Evolutionary conservation across 2,888 invertebrate species (phyloP), one percentile per base, ranked within the genome.

Genomic region (Andrena chrysosceles): DNA sequence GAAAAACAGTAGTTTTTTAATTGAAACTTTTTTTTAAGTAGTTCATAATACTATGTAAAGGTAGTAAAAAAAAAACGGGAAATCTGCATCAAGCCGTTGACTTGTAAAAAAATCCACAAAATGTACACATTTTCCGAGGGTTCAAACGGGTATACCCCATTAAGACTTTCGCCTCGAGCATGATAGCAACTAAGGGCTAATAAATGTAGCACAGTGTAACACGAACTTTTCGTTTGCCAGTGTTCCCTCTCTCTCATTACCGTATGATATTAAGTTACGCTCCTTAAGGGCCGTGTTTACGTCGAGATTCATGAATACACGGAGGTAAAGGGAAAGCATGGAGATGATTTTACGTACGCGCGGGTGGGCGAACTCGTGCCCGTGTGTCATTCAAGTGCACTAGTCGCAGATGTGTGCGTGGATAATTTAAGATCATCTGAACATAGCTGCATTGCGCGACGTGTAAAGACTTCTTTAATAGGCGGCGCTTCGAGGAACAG

Each of bases 381-480:
- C 59, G 31, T 72, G 33, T 29, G 60, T 76, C 67, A 67, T 42
- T 33, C 31, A 33, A 56, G 52, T 56, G 49, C 54, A 63, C 68
- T 60, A 71, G 74, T 75, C 59, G 66, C 69, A 48, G 35, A 54
- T 31, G 59, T 64, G 63, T 75, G 81, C 10, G 31, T 29, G 29
- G 73, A 71, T 81, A 71, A 77, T 81, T 75, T 42, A 48, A 20
- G 29, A 71, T 54, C 69, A 52, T 70, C 69, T 78, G 33, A 52
- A 74, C 52, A 67, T 26, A 59, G 31, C 20, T 33, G 48, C 63
- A 10, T 16, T 10, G 26, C 13, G 49, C 29, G 63, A 48, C 63
- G 42, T 31, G 33, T 33, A 63, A 72, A 72, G 26, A 31, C 26
- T 20, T 33, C 33, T 63, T 29, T 10, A 60, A 42, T 26, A n/a